Percentiles rank a stretch among this genome's conserved stretches.
Evolutionary conservation across 2,113 vertebrate species (phyloP).

Genomic region (Leiothrix lutea): DNA sequence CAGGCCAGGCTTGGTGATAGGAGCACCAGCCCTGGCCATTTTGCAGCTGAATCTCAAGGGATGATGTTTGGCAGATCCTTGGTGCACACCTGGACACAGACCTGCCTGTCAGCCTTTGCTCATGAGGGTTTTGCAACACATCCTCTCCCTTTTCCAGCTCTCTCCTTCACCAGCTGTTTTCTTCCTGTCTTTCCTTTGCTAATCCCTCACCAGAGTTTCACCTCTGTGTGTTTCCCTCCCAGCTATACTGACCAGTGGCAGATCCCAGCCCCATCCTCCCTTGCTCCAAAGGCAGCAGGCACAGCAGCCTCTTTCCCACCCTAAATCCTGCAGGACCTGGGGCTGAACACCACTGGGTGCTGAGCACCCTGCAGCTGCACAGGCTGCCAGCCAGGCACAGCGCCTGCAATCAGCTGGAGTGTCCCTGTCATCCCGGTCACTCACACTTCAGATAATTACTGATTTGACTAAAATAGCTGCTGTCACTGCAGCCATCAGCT

Average conservation of each 20-base stretch:
- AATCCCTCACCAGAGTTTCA: background rate
- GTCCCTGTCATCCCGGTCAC: background rate
- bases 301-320: background rate
- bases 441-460: constrained; percentile 14
- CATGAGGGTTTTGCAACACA: background rate
- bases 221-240: background rate
- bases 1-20: background rate
- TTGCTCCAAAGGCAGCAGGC: background rate
- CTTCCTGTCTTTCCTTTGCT: background rate
- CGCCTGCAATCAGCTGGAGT: background rate
- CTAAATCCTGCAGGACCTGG: background rate
- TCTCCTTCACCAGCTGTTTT: background rate
- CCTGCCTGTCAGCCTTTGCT: background rate
- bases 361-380: background rate
- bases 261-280: background rate
- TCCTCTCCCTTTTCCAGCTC: background rate
- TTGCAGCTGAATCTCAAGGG: background rate
- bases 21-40: background rate
- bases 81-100: background rate
- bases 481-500: background rate
- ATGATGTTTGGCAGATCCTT: background rate
- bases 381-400: background rate
- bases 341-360: background rate
- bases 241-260: fast-evolving
- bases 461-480: constrained; percentile 33